These are phyloP conservation scores for Drosophila subobscura DNA, from an alignment of 1,140 invertebrate genomes.

Conservation along the genomic window DNA sequence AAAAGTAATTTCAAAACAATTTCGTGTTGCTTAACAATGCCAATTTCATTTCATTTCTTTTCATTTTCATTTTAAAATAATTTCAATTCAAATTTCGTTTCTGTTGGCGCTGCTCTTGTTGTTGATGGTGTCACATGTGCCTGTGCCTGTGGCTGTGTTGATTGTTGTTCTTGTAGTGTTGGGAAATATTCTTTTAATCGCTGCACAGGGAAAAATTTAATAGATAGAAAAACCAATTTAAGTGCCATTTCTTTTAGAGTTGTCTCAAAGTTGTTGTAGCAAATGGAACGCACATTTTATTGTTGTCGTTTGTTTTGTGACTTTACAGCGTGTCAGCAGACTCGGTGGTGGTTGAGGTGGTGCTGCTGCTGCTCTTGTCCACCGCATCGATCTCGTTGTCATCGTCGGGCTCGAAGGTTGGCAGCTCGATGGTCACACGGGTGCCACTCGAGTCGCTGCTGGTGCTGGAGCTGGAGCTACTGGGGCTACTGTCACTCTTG, in stretches of 20 bases:
- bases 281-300: slow-evolving; percentile 62
- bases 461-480: slow-evolving; percentile 53
- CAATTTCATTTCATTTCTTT: slow-evolving; percentile 45
- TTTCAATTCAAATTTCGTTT: slow-evolving; percentile 10
- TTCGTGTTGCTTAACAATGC: slow-evolving; percentile 38
- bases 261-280: slow-evolving; percentile 69
- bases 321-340: neutral
- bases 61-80: slow-evolving; percentile 4
- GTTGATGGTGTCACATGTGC: slow-evolving; percentile 2
- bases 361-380: slow-evolving; percentile 46
- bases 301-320: too few relatives aligned
- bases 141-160: slow-evolving; percentile 1
- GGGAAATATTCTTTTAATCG: slow-evolving; percentile 11
- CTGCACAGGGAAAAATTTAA: slow-evolving; percentile 44
- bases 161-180: slow-evolving; percentile 31
- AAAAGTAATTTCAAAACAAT: slow-evolving; percentile 58
- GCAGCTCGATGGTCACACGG: slow-evolving; percentile 84
- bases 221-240: slow-evolving; percentile 38
- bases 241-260: slow-evolving; percentile 32
- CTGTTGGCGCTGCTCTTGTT: slow-evolving; percentile 6
- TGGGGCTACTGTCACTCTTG: slow-evolving; percentile 31
- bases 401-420: slow-evolving; percentile 84
- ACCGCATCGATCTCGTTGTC: slow-evolving; percentile 75
- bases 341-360: slow-evolving; percentile 35
- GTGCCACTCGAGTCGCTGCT: slow-evolving; percentile 62